These are phyloP conservation scores for Drosophila lacteicornis DNA, from an alignment of 1,140 invertebrate genomes.

Conservation along the genomic window DNA sequence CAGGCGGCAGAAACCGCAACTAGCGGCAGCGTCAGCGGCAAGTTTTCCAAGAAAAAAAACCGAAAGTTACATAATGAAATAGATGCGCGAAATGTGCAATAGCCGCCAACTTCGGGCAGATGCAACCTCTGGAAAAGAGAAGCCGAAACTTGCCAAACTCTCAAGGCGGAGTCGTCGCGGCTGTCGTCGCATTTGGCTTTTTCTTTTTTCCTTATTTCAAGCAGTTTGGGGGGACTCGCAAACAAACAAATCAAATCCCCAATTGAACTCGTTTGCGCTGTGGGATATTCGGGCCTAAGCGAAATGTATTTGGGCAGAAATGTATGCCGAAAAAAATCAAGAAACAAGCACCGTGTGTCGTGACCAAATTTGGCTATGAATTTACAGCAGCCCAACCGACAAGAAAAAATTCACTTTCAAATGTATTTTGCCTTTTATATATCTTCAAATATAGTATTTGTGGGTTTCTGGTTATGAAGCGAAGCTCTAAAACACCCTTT, in stretches of 20 bases:
- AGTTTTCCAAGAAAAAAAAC: slow-evolving; percentile 58
- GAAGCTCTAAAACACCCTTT: slow-evolving; percentile 9
- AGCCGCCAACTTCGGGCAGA: slow-evolving; percentile 54
- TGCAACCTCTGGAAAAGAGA: slow-evolving; percentile 56
- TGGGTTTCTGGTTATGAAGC: slow-evolving; percentile 30
- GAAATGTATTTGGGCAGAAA: slow-evolving; percentile 23
- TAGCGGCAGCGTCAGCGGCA: slow-evolving; percentile 23
- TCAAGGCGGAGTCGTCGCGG: slow-evolving; percentile 47
- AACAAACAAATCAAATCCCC: slow-evolving; percentile 52
- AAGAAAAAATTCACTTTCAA: slow-evolving; percentile 69
- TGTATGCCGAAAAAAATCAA: slow-evolving; percentile 26
- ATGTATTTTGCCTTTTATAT: slow-evolving; percentile 44
- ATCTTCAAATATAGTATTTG: slow-evolving; percentile 32
- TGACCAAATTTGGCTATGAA: slow-evolving; percentile 66
- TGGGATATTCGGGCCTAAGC: slow-evolving; percentile 5
- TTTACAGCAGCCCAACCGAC: slow-evolving; percentile 46
- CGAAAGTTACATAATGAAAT: slow-evolving; percentile 79
- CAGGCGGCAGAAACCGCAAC: slow-evolving; percentile 62
- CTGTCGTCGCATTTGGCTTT: slow-evolving; percentile 17
- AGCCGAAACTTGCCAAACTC: slow-evolving; percentile 65
- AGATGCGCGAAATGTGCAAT: slow-evolving; percentile 81
- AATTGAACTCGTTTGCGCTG: slow-evolving; percentile 70
- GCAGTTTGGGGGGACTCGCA: slow-evolving; percentile 25
- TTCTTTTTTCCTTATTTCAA: slow-evolving; percentile 1
- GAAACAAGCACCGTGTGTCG: slow-evolving; percentile 41